These are phyloP conservation scores for Eupithecia pulchellata DNA, from an alignment of 2,888 invertebrate species.

Conservation along the genomic window DNA sequence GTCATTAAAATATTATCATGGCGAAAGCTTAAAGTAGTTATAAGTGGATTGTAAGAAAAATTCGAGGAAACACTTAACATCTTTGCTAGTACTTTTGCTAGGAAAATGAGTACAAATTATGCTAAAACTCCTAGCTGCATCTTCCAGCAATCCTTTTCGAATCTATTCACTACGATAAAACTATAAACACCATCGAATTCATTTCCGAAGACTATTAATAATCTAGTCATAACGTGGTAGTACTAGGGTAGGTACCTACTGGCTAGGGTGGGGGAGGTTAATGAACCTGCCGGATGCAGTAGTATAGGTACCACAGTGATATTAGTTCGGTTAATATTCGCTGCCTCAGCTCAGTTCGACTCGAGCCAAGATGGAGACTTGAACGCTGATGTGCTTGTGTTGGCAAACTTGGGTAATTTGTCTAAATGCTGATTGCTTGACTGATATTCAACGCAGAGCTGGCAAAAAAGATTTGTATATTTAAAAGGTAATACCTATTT, in stretches of 20 bases:
- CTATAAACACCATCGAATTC: slow-evolving; percentile 21
- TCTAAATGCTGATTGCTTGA: neutral
- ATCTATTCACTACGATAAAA: slow-evolving; percentile 19
- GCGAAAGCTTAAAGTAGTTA: neutral
- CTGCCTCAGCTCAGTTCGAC: slow-evolving; percentile 26
- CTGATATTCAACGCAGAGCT: neutral
- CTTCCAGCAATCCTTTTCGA: neutral
- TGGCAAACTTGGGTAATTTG: neutral
- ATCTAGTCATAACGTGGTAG: slow-evolving; percentile 41
- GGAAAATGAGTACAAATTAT: neutral
- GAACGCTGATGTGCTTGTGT: neutral
- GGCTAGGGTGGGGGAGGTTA: slow-evolving; percentile 58
- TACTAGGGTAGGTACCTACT: slow-evolving; percentile 26
- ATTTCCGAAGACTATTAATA: slow-evolving; percentile 42
- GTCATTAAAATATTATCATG: too few species aligned
- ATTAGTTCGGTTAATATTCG: slow-evolving; percentile 63
- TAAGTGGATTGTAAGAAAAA: too few species aligned
- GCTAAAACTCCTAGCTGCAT: neutral
- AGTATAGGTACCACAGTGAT: slow-evolving; percentile 58
- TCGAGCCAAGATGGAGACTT: slow-evolving; percentile 20
- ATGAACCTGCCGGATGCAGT: slow-evolving; percentile 76
- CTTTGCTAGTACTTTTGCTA: too few species aligned
- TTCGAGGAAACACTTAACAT: too few species aligned
- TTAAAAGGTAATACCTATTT: neutral
- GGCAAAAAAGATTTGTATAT: neutral